These are phyloP conservation scores for Rachycentron canadum DNA, from an alignment of 2,797 vertebrate species.

Conservation along the genomic window DNA sequence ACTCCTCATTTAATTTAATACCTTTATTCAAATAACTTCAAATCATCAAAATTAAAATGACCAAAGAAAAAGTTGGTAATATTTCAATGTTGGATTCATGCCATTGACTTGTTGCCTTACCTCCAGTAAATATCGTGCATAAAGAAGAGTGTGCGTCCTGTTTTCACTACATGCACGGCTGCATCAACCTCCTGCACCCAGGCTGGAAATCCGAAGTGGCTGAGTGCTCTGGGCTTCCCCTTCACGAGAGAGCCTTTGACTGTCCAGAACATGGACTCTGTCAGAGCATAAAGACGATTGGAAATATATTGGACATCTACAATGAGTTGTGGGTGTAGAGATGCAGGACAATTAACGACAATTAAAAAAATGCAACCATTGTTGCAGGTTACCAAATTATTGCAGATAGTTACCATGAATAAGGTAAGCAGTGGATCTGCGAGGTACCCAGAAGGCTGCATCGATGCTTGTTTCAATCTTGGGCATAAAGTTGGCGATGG, in stretches of 20 bases:
- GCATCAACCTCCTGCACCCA: conserved; percentile 84
- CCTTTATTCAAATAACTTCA: background rate
- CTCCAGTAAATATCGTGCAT: conserved; percentile 86
- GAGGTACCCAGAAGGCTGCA: conserved; percentile 84
- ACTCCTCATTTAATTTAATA: too few relatives aligned
- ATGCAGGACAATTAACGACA: background rate
- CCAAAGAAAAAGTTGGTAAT: background rate
- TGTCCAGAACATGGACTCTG: conserved; percentile 85
- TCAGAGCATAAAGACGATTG: background rate
- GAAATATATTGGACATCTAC: background rate
- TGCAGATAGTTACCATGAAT: conserved; percentile 79
- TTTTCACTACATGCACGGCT: conserved; percentile 82
- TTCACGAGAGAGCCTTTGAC: conserved; percentile 80
- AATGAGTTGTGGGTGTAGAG: background rate
- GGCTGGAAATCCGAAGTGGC: conserved; percentile 82
- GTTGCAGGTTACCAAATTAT: background rate
- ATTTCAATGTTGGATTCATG: background rate
- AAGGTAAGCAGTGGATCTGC: conserved; percentile 81
- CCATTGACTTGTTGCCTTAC: conserved; percentile 60
- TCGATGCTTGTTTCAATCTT: conserved; percentile 82
- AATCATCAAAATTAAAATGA: background rate
- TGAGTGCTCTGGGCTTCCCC: conserved; percentile 78
- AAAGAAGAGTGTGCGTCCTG: conserved; percentile 85
- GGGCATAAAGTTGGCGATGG: conserved; percentile 85
- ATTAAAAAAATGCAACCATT: too few relatives aligned